Percentiles rank a stretch among this genome's conserved stretches.
Evolutionary conservation across 2,888 invertebrate genomes (phyloP).

Genomic region (Cheilosia scutellata): DNA sequence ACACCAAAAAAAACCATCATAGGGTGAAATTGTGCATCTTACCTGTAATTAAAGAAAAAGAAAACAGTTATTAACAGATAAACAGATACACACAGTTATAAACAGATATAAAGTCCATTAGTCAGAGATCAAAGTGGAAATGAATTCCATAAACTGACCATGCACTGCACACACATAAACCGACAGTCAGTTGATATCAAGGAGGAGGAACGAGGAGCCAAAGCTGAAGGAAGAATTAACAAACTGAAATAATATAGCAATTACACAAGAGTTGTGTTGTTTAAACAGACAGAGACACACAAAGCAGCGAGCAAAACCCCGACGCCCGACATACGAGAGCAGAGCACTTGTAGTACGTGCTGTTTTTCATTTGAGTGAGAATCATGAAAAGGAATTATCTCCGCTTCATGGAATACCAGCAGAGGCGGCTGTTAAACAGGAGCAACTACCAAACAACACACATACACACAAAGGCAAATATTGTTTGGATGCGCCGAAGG

Average conservation of each 20-base stretch:
- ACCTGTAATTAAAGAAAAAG: constrained; percentile 62
- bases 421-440: constrained; percentile 17
- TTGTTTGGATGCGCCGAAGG: constrained; percentile 20
- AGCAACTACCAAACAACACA: constrained; percentile 49
- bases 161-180: neutral
- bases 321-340: constrained; percentile 6
- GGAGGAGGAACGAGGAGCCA: neutral
- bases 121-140: constrained; percentile 58
- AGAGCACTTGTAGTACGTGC: constrained; percentile 67
- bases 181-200: neutral
- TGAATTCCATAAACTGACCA: constrained; percentile 66
- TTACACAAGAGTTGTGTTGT: constrained; percentile 65
- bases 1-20: neutral
- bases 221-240: constrained; percentile 57
- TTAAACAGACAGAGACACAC: constrained; percentile 56
- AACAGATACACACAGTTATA: constrained; percentile 13
- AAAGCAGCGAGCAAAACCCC: constrained; percentile 15
- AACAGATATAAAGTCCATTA: constrained; percentile 61
- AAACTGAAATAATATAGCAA: constrained; percentile 75
- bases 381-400: constrained; percentile 82
- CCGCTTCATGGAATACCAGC: constrained; percentile 80
- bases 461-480: constrained; percentile 1
- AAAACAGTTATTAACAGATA: constrained; percentile 44
- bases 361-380: constrained; percentile 82
- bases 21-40: constrained; percentile 43